These are phyloP conservation scores for Steinernema scapterisci DNA, from an alignment of 2,888 invertebrate species.

Conservation along the genomic window DNA sequence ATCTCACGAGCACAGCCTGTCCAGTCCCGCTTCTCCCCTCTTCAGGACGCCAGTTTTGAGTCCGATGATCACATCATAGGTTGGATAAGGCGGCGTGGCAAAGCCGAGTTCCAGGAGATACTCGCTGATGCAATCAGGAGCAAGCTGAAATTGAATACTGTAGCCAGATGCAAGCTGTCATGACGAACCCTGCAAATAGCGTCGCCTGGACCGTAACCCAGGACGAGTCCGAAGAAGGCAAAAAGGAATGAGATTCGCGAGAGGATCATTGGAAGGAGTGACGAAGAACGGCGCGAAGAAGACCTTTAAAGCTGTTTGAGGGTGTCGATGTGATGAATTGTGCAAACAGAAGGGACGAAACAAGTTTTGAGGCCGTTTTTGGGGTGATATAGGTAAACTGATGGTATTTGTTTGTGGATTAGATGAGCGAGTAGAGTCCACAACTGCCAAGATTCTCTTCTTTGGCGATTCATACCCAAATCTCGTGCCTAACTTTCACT, in stretches of 20 bases:
- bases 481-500: too few relatives aligned
- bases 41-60: background rate
- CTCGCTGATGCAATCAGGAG: background rate
- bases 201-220: background rate
- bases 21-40: background rate
- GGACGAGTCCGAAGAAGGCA: background rate
- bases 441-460: too few relatives aligned
- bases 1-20: background rate
- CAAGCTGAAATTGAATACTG: background rate
- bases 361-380: slow-evolving; percentile 4
- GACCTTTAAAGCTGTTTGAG: too few relatives aligned
- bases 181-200: background rate
- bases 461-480: too few relatives aligned
- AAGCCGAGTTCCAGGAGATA: background rate
- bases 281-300: background rate
- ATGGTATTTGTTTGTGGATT: too few relatives aligned
- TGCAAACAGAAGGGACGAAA: background rate
- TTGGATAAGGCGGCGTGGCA: background rate
- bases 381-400: background rate
- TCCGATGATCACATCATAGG: background rate
- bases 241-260: background rate
- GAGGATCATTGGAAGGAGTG: background rate
- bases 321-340: slow-evolving; percentile 18
- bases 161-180: too few relatives aligned
- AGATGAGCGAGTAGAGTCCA: too few relatives aligned